These are phyloP conservation scores for Gortyna flavago DNA, from an alignment of 2,888 invertebrate species.

Conservation along the genomic window DNA sequence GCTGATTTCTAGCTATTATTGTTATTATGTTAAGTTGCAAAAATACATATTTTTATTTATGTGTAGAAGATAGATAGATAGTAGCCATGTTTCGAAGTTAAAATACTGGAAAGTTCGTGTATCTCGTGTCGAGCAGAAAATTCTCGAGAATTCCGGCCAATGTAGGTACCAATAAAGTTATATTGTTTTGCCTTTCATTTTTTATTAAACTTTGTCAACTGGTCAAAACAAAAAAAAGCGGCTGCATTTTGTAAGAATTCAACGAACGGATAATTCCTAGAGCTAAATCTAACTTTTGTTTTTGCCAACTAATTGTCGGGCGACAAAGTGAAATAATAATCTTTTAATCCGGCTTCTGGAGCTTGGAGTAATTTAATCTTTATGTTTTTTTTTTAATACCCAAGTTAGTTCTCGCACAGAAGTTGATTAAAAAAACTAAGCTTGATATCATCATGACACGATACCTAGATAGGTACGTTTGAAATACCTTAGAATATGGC, in stretches of 20 bases:
- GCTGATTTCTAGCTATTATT: conserved; percentile 47
- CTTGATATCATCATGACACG: background rate
- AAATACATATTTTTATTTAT: conserved; percentile 4
- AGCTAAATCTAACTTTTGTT: conserved; percentile 37
- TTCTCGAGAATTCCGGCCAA: background rate
- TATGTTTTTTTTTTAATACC: conserved; percentile 19
- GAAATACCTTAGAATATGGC: background rate
- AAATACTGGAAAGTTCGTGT: background rate
- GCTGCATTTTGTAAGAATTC: conserved; percentile 4
- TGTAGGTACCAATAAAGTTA: background rate
- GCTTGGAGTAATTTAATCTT: conserved; percentile 27
- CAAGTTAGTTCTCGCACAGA: background rate
- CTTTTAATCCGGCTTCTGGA: conserved; percentile 23
- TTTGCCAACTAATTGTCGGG: background rate
- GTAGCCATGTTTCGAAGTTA: background rate
- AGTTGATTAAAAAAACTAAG: background rate
- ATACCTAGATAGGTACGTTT: background rate
- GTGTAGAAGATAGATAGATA: background rate
- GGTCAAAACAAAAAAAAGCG: conserved; percentile 5
- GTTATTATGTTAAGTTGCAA: conserved; percentile 32
- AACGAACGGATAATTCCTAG: background rate
- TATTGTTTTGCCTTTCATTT: background rate
- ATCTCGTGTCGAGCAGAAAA: background rate
- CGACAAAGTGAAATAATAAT: conserved; percentile 43
- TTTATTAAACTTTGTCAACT: background rate